Conservation (phyloP, 2,888 invertebrate species). For the Pachliopta kotzebuea region DNA sequence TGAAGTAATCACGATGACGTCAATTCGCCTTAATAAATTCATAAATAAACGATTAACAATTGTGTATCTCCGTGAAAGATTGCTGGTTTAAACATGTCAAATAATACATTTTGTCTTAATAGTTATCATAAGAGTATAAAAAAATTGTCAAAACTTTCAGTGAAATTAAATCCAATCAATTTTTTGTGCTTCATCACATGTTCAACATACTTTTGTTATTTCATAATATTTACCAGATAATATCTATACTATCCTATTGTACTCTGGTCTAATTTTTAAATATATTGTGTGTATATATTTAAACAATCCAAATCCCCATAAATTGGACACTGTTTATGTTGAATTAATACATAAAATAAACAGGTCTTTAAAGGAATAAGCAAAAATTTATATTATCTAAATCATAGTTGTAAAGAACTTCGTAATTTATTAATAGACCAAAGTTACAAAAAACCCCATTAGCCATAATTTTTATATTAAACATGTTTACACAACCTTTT, state of each 20-base stretch:
- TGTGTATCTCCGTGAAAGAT: background rate
- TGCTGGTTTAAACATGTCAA: background rate
- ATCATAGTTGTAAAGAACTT: background rate
- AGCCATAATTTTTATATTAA: too few species aligned
- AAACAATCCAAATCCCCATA: background rate
- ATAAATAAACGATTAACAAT: background rate
- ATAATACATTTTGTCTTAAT: too few species aligned
- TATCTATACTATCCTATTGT: too few species aligned
- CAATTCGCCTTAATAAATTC: constrained; percentile 38
- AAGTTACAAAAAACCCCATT: too few species aligned
- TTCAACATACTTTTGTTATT: too few species aligned
- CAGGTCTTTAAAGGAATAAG: background rate
- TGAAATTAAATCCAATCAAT: too few species aligned
- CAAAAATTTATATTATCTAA: background rate
- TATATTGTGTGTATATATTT: background rate
- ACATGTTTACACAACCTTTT: too few species aligned
- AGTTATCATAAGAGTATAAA: too few species aligned
- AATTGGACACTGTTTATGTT: background rate
- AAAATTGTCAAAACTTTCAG: too few species aligned
- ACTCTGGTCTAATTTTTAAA: too few species aligned
- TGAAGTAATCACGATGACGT: constrained; percentile 60
- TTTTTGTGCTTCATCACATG: too few species aligned
- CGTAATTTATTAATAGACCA: background rate
- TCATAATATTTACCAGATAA: too few species aligned
- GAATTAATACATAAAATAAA: background rate